Percentiles rank a stretch among this genome's conserved stretches.
phyloP scores from a whole-genome alignment of 2,888 invertebrate species.

The Lochmaea crataegi region DNA sequence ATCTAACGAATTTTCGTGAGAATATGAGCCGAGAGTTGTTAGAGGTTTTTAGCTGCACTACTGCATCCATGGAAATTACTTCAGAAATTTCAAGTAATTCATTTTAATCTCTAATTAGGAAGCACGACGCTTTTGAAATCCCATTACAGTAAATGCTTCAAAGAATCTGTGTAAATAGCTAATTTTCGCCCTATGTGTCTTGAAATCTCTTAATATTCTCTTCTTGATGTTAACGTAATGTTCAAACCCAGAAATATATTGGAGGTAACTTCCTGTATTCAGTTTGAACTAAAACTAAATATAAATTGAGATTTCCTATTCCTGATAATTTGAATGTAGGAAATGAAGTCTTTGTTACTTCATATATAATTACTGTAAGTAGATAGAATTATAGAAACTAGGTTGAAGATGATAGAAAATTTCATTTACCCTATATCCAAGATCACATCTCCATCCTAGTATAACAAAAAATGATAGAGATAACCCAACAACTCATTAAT shows the following conservation, averaged over 20 bases:
- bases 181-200: conserved; percentile 14
- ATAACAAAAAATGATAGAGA: no score
- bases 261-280: background rate
- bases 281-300: no score
- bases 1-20: conserved; percentile 24
- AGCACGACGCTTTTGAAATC: conserved; percentile 46
- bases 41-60: conserved; percentile 28
- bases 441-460: no score
- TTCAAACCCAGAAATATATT: background rate
- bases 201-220: conserved; percentile 12
- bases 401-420: no score
- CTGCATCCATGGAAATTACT: conserved; percentile 32
- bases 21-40: conserved; percentile 18
- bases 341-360: background rate
- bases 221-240: background rate
- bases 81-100: conserved; percentile 32
- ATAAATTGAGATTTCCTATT: no score
- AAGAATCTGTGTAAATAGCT: conserved; percentile 26
- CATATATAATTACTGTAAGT: background rate
- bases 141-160: conserved; percentile 32
- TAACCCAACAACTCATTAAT: no score
- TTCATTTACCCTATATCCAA: no score
- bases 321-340: no score
- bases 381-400: no score
- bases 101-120: conserved; percentile 40